Base-by-base conservation (phyloP, 1,140 invertebrate species). In the Pantala flavescens region DNA sequence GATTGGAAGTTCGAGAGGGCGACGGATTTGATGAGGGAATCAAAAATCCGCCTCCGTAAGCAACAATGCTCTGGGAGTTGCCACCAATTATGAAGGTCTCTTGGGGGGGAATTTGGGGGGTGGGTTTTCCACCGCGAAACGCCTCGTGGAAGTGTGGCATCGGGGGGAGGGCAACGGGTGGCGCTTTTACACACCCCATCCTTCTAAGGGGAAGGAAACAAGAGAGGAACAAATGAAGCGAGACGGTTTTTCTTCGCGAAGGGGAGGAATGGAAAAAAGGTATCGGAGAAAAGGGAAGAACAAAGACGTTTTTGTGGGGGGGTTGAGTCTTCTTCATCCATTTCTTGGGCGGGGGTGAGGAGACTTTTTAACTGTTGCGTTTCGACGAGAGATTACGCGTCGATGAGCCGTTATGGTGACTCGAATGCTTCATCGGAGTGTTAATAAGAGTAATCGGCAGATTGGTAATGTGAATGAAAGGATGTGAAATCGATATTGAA, bases 11-110 rank as follows among this genome's bases (percentile, higher is more conserved):
- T 63, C 49, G 49, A 63, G 49, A 63, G 49, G 49, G 49, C 49
- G 49, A 63, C 49, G 49, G 14, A 63, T 63, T 63, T 63, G 49
- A 63, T 63, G 49, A 63, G 49, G 49, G 49, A 63, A 63, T 63
- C 49, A 63, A 63, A 63, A 63, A 63, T 63, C n/a, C 49, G 49
- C 49, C 14, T 63, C 49, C 49, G 49, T 63, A 63, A 63, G 49
- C 49, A 63, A 63, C 49, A 63, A 63, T 63, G 49, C 49, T 63
- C 49, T 3, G 49, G 49, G 49, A 63, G 49, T 63, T 63, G 49
- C 49, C 49, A 63, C 49, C 49, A 63, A 63, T 63, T 63, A 63
- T 63, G n/a, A 63, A 21, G 49, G 49, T 63, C 49, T 21, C 49
- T 63, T 3, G n/a, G 49, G n/a, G 12, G 49, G 49, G 49, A 21